Base-by-base conservation (phyloP, 1,140 invertebrate species). In the Bombus affinis region DNA sequence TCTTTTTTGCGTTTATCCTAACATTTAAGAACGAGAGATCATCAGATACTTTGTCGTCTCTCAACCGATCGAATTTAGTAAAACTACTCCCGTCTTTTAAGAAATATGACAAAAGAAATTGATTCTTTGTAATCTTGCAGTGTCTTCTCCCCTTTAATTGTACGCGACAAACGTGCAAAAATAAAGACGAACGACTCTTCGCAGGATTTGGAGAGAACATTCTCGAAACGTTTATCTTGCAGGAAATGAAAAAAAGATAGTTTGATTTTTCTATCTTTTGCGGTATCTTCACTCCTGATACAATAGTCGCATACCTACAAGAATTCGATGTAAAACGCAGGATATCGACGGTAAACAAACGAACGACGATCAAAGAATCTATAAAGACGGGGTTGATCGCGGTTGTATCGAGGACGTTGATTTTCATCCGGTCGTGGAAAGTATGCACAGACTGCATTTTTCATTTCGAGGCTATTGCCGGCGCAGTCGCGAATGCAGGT, bases 371-470 rank as follows among this genome's bases (percentile, higher is more conserved):
- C 74, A 37, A 42, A 53, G 59, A 32, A 53, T 25, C 39, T 35
- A 44, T 28, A 37, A 75, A 75, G 57, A 37, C 42, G 53, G 18
- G 81, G 37, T 42, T 77, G 87, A 86, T 89, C 77, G 35, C 62
- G 37, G 78, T 39, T 44, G 53, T 59, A 85, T 81, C 81, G 86
- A 35, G 86, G 66, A 82, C 66, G 85, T 90, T 87, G 89, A 87
- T 90, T 70, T 85, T 77, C 88, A 70, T 66, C 42, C 70, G 74
- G 44, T 42, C 82, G 57, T 57, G 74, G 72, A n/a, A 68, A 72
- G 75, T 81, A 77, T 72, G 79, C 65, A 72, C 71, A 81, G 85
- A 57, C 83, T 89, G 79, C 88, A 90, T 90, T 89, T 89, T 89
- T 89, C 86, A 89, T 90, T 86, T 84, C 47, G 73, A 84, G 75